Evolutionary conservation across 2,113 vertebrate species (phyloP).

Genomic region (Hippocampus guttulatus): DNA sequence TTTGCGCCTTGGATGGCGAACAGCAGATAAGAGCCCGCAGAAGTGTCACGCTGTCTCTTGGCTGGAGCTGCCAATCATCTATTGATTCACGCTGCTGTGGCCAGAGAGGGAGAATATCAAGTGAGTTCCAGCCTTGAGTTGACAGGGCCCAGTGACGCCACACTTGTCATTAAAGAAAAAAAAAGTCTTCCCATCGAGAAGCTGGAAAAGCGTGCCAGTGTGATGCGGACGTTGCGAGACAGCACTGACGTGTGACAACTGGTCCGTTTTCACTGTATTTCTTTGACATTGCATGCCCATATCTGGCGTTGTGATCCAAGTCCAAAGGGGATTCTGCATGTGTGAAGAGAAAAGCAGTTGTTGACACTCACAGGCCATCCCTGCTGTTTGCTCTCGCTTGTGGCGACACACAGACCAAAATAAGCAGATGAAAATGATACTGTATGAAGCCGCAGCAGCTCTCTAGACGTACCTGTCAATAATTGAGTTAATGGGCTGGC

Average conservation of each 20-base stretch:
- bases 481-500: constrained; percentile 67
- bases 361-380: constrained; percentile 42
- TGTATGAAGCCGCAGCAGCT: constrained; percentile 25
- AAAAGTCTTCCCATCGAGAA: background rate
- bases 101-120: constrained; percentile 35
- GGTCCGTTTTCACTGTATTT: constrained; percentile 27
- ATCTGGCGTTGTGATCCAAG: constrained; percentile 30
- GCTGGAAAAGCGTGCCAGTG: constrained; percentile 1
- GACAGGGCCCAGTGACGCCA: constrained; percentile 29
- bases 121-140: constrained; percentile 20
- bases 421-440: constrained; percentile 48
- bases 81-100: constrained; percentile 38
- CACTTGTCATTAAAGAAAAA: constrained; percentile 15
- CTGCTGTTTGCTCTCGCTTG: constrained; percentile 54
- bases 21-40: constrained; percentile 21
- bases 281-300: constrained; percentile 24
- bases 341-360: constrained; percentile 43
- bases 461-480: constrained; percentile 53
- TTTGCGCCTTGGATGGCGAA: constrained; percentile 10
- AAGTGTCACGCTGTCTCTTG: constrained; percentile 29
- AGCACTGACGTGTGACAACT: constrained; percentile 10
- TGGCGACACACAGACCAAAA: constrained; percentile 61
- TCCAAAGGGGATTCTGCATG: constrained; percentile 48
- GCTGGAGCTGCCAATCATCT: constrained; percentile 50
- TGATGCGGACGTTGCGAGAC: constrained; percentile 17